Conservation (phyloP, 2,797 vertebrate genomes). For the Muscicapa comitata region DNA sequence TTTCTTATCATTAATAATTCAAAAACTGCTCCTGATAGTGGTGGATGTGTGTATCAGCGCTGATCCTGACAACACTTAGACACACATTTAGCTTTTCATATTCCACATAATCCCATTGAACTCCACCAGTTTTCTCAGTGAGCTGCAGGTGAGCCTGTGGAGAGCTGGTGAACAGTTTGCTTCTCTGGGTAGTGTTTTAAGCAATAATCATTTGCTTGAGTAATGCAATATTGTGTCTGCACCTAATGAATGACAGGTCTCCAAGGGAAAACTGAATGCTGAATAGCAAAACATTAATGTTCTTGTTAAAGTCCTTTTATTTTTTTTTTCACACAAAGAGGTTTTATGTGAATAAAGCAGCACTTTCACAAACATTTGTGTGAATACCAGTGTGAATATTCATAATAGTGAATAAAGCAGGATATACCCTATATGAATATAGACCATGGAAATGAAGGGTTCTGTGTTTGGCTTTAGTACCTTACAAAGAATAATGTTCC, state of each 20-base stretch:
- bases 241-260: not conserved
- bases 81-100: slow-evolving; percentile 20
- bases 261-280: not conserved
- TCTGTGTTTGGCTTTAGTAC: not conserved
- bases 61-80: slow-evolving; percentile 32
- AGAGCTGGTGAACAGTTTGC: not conserved
- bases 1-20: slow-evolving; percentile 62
- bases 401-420: not conserved
- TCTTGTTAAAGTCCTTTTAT: not conserved
- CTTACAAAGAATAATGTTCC: not conserved
- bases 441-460: not conserved
- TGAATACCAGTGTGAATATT: not conserved
- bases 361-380: not conserved
- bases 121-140: not conserved
- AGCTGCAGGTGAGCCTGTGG: slow-evolving; percentile 14
- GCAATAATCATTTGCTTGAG: not conserved
- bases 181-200: not conserved
- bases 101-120: slow-evolving; percentile 22
- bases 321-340: not conserved
- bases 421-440: not conserved
- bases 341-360: not conserved
- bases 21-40: slow-evolving; percentile 13
- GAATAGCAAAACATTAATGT: not conserved
- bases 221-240: not conserved
- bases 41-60: slow-evolving; percentile 3